A percentile compares a stretch with the other conserved stretches of the same genome.
Evolutionary conservation across 2,113 vertebrate genomes (phyloP).

Genomic region (Lota lota): DNA sequence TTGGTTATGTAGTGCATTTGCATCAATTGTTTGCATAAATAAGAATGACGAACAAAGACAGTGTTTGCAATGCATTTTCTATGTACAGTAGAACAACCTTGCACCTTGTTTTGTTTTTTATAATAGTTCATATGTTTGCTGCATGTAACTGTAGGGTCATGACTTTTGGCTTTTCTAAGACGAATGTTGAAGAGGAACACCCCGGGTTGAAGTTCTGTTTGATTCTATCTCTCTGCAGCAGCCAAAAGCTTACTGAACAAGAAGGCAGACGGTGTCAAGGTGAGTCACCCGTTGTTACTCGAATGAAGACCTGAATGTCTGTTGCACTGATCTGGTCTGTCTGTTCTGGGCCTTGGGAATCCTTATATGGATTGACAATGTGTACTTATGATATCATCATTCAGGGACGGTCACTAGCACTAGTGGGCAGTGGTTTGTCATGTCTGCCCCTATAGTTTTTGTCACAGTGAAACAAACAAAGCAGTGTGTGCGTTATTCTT

Average conservation of each 20-base stretch:
- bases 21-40: conserved; percentile 27
- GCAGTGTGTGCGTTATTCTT: no score
- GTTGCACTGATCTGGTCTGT: conserved; percentile 46
- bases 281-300: conserved; percentile 62
- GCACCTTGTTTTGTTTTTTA: conserved; percentile 37
- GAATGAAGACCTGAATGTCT: conserved; percentile 10
- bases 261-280: conserved; percentile 92
- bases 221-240: conserved; percentile 74
- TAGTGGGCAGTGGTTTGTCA: conserved; percentile 10
- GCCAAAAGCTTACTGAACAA: conserved; percentile 93
- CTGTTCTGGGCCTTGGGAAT: conserved; percentile 29
- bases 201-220: no score
- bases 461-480: no score
- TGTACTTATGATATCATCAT: conserved; percentile 49
- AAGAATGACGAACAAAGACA: conserved; percentile 6
- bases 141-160: conserved; percentile 58
- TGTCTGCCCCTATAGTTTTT: no score
- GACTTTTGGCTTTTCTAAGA: conserved; percentile 15
- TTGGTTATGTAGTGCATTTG: conserved; percentile 28
- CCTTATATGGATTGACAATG: conserved; percentile 38
- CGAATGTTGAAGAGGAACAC: no score
- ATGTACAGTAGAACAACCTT: conserved; percentile 26
- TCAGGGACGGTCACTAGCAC: conserved; percentile 53
- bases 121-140: conserved; percentile 43
- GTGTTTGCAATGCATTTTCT: conserved; percentile 47